Conservation (phyloP, 2,113 vertebrate species). For the Cinclus cinclus region DNA sequence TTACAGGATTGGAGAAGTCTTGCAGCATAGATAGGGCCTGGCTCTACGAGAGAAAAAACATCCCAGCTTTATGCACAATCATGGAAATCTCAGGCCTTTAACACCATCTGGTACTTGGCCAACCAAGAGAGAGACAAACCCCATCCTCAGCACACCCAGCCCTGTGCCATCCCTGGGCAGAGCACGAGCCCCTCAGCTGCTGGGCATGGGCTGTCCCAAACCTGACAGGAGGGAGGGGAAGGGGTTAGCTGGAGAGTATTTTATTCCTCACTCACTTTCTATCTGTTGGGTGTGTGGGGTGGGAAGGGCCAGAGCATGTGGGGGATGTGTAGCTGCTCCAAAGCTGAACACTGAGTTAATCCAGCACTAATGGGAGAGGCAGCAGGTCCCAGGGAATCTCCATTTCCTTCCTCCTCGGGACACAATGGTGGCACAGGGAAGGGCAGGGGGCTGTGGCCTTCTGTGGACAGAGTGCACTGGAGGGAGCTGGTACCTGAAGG, state of each 20-base stretch:
- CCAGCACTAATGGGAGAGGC: not conserved
- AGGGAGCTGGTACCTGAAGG: conserved; percentile 12
- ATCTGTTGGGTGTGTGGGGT: not conserved
- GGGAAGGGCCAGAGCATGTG: not conserved
- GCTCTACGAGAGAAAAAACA: conserved; percentile 61
- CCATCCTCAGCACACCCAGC: not conserved
- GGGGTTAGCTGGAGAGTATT: not conserved
- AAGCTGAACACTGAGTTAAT: conserved; percentile 2
- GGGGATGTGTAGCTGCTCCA: not conserved
- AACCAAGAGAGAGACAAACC: not conserved
- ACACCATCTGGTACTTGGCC: not conserved
- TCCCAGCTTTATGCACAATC: conserved; percentile 36
- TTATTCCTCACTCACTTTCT: conserved; percentile 6
- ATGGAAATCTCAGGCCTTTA: not conserved
- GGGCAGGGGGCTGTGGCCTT: not conserved
- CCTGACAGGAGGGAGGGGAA: not conserved
- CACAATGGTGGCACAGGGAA: not conserved
- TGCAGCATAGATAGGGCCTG: conserved; percentile 63
- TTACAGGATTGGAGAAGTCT: conserved; percentile 52
- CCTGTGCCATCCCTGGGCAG: not conserved
- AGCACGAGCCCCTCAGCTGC: not conserved
- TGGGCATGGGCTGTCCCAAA: not conserved
- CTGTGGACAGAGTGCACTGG: not conserved
- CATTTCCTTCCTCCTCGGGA: not conserved
- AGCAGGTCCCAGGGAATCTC: not conserved